Base-by-base conservation (phyloP, 2,888 invertebrate genomes). In the Molorchus minor region DNA sequence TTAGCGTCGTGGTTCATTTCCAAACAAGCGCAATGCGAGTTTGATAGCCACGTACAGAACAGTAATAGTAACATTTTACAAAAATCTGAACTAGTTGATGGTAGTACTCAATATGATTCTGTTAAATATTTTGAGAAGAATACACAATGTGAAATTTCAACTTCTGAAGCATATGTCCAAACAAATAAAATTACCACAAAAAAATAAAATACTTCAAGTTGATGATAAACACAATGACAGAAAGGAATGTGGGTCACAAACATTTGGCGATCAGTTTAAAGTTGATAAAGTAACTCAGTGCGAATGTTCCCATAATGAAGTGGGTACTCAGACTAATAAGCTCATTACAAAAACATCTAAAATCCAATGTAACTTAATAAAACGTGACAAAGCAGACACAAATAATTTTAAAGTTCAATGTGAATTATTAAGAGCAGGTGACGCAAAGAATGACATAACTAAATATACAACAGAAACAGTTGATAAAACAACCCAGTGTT, bases 1-100 rank as follows among this genome's bases (percentile, higher is more conserved):
- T 10, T 62, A n/a, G 7, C 19, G 0, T 45, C 45, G 3, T 62
- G 58, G 58, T 40, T 60, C 10, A 12, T 21, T 29, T 56, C 38
- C 8, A 51, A 57, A 45, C 30, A 25, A 38, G 49, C 41, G 2
- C 10, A 25, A 7, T 49, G 49, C n/a, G 44, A 33, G 36, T 10
- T 21, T n/a, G 44, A n/a, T 8, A 21, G 29, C 12, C 7, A 17
- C 1, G 10, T 2, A 10, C 8, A 17, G 1, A 40, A 21, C n/a
- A 2, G 21, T 21, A 12, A 10, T 12, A 21, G 3, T 33, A 12
- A 33, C 3, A 33, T 7, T 3, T 10, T 10, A 33, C 3, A 10
- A 10, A 33, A n/a, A 20, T 15, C 20, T 21, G 13, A 43, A 43
- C 5, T 43, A 21, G n/a, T 16, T 15, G 25, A 49, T 8, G 25